Conservation (phyloP, 2,113 vertebrate genomes). For the Sarotherodon lohbergeri region DNA sequence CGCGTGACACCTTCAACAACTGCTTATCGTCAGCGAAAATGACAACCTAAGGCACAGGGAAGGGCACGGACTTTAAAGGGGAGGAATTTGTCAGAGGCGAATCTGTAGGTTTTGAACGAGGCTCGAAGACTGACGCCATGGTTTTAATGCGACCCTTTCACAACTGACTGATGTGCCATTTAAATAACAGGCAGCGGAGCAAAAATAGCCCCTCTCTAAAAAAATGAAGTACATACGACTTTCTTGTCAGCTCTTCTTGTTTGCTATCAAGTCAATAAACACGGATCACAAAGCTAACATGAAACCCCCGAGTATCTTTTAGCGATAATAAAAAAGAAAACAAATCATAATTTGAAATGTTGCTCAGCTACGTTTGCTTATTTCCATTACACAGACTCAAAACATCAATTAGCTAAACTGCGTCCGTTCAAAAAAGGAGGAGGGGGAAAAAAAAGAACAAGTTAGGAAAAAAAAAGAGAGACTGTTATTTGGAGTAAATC, state of each 20-base stretch:
- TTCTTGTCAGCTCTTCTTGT: constrained; percentile 49
- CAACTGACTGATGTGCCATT: not conserved
- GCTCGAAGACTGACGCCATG: not conserved
- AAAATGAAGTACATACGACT: constrained; percentile 28
- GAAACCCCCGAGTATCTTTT: constrained; percentile 35
- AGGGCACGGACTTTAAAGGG: constrained; percentile 13
- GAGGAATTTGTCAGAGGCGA: not conserved
- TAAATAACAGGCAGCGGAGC: not conserved
- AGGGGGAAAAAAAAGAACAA: not conserved
- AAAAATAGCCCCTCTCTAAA: constrained; percentile 19
- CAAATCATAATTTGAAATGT: constrained; percentile 52
- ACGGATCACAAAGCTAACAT: constrained; percentile 60
- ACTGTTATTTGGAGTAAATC: constrained; percentile 57
- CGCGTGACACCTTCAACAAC: constrained; percentile 56
- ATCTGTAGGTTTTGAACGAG: constrained; percentile 1
- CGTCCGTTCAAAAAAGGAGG: not conserved
- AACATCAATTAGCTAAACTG: constrained; percentile 58
- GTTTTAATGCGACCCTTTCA: not conserved
- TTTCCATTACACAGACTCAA: constrained; percentile 60
- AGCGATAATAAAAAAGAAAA: constrained; percentile 43
- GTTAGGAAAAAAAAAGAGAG: not conserved
- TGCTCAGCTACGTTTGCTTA: constrained; percentile 35
- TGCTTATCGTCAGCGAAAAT: constrained; percentile 61
- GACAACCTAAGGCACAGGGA: constrained; percentile 30
- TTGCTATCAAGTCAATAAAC: constrained; percentile 59